Evolutionary conservation across 35 echinoderm and acorn worm genomes (phyloP).

Genomic region (Apostichopus californicus): DNA sequence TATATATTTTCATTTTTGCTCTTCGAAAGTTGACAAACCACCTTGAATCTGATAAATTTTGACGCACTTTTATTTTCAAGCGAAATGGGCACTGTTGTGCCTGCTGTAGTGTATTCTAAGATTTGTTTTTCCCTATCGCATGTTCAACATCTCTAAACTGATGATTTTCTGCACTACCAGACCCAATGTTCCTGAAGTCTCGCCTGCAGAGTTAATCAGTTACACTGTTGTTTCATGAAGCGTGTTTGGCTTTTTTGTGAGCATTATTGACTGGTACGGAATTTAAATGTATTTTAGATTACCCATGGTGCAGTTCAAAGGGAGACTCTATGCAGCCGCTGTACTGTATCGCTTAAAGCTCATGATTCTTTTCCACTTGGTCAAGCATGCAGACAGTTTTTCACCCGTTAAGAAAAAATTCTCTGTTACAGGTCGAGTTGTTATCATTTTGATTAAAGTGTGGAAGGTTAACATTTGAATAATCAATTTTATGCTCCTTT

Average conservation of each 20-base stretch:
- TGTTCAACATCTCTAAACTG: slow-evolving; percentile 3
- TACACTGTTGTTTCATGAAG: slow-evolving; percentile 7
- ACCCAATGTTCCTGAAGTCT: not conserved
- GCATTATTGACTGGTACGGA: not conserved
- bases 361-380: not conserved
- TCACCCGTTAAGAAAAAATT: not conserved
- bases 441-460: not conserved
- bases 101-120: no score
- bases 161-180: not conserved
- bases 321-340: not conserved
- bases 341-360: not conserved
- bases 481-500: slow-evolving; percentile 2
- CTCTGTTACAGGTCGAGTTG: not conserved
- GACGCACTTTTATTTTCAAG: no score
- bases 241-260: not conserved
- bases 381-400: slow-evolving; percentile 1
- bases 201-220: not conserved
- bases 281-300: not conserved
- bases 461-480: not conserved
- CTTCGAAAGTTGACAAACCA: no score
- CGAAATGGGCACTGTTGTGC: no score
- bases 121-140: not conserved
- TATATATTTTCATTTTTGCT: no score
- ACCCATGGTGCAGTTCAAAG: not conserved
- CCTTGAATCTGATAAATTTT: no score